These are phyloP conservation scores for Drosophila aldrichi DNA, from an alignment of 2,888 invertebrate species.

Conservation along the genomic window DNA sequence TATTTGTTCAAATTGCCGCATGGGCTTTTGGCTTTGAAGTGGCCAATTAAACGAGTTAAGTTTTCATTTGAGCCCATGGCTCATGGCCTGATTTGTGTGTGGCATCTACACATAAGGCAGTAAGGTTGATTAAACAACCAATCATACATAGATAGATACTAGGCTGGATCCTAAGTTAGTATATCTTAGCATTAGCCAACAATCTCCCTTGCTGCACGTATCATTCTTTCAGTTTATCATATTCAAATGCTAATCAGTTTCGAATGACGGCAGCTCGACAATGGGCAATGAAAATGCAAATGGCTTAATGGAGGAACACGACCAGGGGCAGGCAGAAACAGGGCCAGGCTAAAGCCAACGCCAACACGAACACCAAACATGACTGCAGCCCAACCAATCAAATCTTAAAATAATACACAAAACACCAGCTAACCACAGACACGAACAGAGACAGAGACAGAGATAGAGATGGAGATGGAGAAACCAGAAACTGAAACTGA, in stretches of 20 bases:
- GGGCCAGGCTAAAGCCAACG: slow-evolving; percentile 47
- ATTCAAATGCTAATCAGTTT: slow-evolving; percentile 42
- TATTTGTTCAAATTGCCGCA: slow-evolving; percentile 58
- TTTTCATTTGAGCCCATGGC: slow-evolving; percentile 33
- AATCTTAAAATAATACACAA: slow-evolving; percentile 72
- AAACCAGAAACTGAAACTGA: slow-evolving; percentile 13
- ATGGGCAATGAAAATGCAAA: slow-evolving; percentile 33
- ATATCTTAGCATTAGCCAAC: neutral
- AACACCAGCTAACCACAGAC: slow-evolving; percentile 57
- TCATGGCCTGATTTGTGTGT: slow-evolving; percentile 30
- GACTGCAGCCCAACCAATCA: slow-evolving; percentile 58
- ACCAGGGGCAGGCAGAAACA: neutral
- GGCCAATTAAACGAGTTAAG: slow-evolving; percentile 51
- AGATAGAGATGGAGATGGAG: neutral
- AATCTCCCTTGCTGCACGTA: slow-evolving; percentile 14
- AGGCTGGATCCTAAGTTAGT: neutral
- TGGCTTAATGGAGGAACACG: slow-evolving; percentile 15
- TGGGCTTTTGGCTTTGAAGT: slow-evolving; percentile 55
- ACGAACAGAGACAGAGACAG: neutral
- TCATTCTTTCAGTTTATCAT: slow-evolving; percentile 15
- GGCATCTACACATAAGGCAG: neutral
- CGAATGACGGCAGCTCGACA: neutral
- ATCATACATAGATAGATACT: neutral
- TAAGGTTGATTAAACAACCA: slow-evolving; percentile 1
- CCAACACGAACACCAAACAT: slow-evolving; percentile 54